Evolutionary conservation across 2,888 invertebrate genomes (phyloP), one percentile per base, ranked within the genome.

Genomic region (Amblyjoppa proteus): DNA sequence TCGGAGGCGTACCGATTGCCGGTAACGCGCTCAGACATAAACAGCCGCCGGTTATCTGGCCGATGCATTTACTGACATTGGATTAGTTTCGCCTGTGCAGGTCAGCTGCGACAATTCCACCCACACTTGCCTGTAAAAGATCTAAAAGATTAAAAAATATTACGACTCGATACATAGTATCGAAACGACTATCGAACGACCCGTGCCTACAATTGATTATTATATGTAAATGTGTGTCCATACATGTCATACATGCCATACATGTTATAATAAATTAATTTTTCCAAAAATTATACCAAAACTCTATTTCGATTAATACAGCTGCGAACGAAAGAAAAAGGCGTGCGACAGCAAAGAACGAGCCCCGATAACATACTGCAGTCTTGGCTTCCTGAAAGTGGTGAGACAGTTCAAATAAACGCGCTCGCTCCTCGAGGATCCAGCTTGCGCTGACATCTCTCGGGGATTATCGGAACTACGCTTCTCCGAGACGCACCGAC

Each of bases 361-460:
- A 45, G 28, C 7, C 51, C 25, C n/a, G 20, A 20, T 20, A 81
- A 81, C 31, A 69, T 45, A 81, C 80, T 81, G 80, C 73, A 41
- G 38, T 66, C 56, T 64, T 74, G 58, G 45, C 56, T 68, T 41
- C 58, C 45, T 20, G 34, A 34, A 76, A 49, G n/a, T 6, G 13
- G 13, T 20, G 25, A 38, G 58, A 20, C 9, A 4, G 74, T 81
- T 81, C 75, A 69, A 81, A 81, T 61, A 28, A 20, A 75, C 58
- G 69, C 41, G 75, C 61, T 45, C 51, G 75, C 69, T 69, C 81
- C 58, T 68, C 13, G 4, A 31, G 31, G 66, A 53, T 49, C 20
- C 28, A 9, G 16, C 20, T 5, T 2, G 9, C 25, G 38, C 6
- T 20, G 75, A 16, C 66, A 77, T 77, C 76, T 68, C 28, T 11